phyloP scores from a whole-genome alignment of 1,140 invertebrate species.

The Aphaenogaster ashmeadi region DNA sequence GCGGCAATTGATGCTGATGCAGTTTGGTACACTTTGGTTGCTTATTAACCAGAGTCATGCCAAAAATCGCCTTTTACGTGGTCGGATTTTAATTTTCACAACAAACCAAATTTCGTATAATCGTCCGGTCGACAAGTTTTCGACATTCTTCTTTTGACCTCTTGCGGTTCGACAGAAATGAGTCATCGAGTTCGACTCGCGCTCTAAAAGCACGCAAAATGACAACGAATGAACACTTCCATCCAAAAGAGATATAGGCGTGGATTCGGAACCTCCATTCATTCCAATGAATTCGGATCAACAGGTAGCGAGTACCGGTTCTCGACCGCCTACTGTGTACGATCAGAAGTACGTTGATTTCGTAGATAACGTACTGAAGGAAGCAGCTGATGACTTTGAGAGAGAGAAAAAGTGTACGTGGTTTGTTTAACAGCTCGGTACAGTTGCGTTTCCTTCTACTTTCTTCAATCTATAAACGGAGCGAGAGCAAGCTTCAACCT shows the following conservation, averaged over 20 bases:
- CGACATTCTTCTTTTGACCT: neutral
- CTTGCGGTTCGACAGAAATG: neutral
- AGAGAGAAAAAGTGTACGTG: conserved; percentile 78
- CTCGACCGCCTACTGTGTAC: neutral
- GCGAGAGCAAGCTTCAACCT: neutral
- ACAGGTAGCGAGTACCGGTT: neutral
- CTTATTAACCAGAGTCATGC: too few relatives aligned
- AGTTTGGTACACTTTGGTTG: too few relatives aligned
- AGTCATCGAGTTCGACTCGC: neutral
- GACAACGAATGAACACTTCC: neutral
- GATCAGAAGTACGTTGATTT: conserved; percentile 60
- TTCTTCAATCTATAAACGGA: neutral
- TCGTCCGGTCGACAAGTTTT: neutral
- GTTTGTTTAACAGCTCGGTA: neutral
- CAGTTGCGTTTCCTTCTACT: neutral
- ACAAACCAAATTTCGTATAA: neutral
- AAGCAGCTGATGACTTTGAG: conserved; percentile 74
- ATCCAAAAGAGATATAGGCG: neutral
- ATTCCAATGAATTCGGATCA: conserved; percentile 52
- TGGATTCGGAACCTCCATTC: neutral
- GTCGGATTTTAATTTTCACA: too few relatives aligned
- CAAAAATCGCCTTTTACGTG: too few relatives aligned
- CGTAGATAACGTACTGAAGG: conserved; percentile 70
- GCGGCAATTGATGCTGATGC: too few relatives aligned
- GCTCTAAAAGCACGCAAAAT: neutral